Evolutionary conservation across 2,797 vertebrate species (phyloP), one percentile per base, ranked within the genome.

Genomic region (Remorina albescens): DNA sequence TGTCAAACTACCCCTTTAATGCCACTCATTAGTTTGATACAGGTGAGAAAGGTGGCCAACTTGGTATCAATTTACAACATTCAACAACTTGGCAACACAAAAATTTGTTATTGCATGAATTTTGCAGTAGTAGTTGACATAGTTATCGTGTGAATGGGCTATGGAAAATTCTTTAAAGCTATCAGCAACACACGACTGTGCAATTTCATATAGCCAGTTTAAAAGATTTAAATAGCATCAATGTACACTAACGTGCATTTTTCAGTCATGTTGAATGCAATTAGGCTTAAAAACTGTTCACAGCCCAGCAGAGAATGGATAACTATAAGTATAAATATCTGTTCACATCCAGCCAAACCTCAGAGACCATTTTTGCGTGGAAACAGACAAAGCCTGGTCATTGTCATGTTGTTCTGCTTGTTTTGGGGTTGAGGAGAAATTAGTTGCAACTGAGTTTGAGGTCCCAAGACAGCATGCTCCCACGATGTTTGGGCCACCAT

Each of bases 371-470:
- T 87, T 88, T 81, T 74, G 82, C 46, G 26, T 83, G 70, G 84
- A 89, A 89, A 85, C 83, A 91, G 87, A 88, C 80, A 87, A 86
- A 86, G 89, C 85, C 86, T 91, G 90, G 78, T 88, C 87, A 89
- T 90, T 91, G 92, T 89, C 86, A 90, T 93, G 92, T 91, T 89
- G 81, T 91, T 88, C 78, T 79, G 85, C 88, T 91, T 92, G 88
- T 90, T 92, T 90, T 89, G 84, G 88, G 87, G 89, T 88, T 90
- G 81, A 84, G 65, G 78, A 81, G 51, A 89, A 94, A 93, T 93
- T 92, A 90, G 90, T 90, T 82, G 86, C 85, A 89, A 89, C 90
- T 88, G 88, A 88, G 87, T 74, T 75, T 91, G 90, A 94, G 92
- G 91, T 92, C 85, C 75, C 28, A 49, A 74, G 85, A 91, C 85